Conservation (phyloP, 2,113 vertebrate species). For the Semicossyphus pulcher region DNA sequence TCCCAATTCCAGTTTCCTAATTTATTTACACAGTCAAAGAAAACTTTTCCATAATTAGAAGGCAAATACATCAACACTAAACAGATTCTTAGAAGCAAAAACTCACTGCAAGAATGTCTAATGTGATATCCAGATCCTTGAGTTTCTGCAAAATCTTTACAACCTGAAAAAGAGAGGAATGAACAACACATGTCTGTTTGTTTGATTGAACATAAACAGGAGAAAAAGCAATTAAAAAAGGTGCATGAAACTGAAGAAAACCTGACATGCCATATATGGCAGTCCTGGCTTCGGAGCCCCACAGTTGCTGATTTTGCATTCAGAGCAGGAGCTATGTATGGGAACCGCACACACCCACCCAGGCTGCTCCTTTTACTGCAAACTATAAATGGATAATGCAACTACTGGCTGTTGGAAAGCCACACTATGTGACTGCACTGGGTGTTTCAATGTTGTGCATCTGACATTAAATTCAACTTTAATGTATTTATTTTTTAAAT, state of each 20-base stretch:
- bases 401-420: slow-evolving; percentile 44
- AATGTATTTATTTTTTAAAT: not conserved
- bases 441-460: not conserved
- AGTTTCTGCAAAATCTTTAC: slow-evolving; percentile 85
- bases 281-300: slow-evolving; percentile 59
- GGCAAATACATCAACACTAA: not conserved
- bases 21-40: not conserved
- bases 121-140: slow-evolving; percentile 85
- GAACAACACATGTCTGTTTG: not conserved
- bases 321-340: slow-evolving; percentile 76
- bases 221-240: not conserved
- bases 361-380: slow-evolving; percentile 63
- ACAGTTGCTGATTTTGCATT: slow-evolving; percentile 80
- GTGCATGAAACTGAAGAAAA: slow-evolving; percentile 5
- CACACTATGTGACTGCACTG: not conserved
- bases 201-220: not conserved
- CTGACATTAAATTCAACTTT: not conserved
- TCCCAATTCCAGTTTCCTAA: slow-evolving; percentile 89
- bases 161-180: slow-evolving; percentile 80
- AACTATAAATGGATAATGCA: slow-evolving; percentile 80
- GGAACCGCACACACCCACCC: slow-evolving; percentile 62
- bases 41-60: too few relatives aligned
- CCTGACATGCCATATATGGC: slow-evolving; percentile 69
- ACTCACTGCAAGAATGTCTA: slow-evolving; percentile 89
- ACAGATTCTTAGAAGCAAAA: not conserved